Evolutionary conservation across 1,140 invertebrate genomes (phyloP).

Genomic region (Neomicropteryx cornuta): DNA sequence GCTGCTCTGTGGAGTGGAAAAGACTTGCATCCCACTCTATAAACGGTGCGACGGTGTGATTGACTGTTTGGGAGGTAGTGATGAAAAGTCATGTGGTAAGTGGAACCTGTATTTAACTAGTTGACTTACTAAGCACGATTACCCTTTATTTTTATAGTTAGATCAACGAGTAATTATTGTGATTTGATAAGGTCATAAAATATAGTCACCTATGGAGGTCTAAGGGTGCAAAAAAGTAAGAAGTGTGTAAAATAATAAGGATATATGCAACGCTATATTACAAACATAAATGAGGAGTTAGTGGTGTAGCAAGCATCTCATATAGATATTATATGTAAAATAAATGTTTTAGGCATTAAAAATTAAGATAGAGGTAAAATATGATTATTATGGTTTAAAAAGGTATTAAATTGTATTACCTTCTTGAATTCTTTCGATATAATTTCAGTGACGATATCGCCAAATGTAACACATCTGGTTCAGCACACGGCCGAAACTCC

Average conservation of each 20-base stretch:
- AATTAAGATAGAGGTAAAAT: too few species aligned
- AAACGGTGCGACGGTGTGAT: constrained; percentile 69
- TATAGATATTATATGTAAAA: too few species aligned
- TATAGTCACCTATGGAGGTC: too few species aligned
- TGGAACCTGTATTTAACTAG: constrained; percentile 16
- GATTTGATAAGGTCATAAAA: neutral
- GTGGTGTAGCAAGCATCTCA: too few species aligned
- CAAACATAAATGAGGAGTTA: too few species aligned
- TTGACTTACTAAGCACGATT: too few species aligned
- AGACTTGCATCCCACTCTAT: constrained; percentile 56
- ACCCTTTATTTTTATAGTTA: neutral
- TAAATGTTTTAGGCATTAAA: too few species aligned
- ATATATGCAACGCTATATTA: too few species aligned
- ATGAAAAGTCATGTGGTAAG: constrained; percentile 78
- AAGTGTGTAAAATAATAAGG: too few species aligned
- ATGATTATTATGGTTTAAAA: too few species aligned
- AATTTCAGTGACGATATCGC: constrained; percentile 58
- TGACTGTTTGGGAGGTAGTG: constrained; percentile 77
- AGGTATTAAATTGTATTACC: neutral
- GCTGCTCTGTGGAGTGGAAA: constrained; percentile 66
- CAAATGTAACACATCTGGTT: constrained; percentile 46
- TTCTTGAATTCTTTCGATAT: neutral
- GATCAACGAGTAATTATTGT: neutral
- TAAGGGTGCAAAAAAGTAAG: too few species aligned
- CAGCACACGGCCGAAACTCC: constrained; percentile 38